These are phyloP conservation scores for Avahi laniger DNA, from an alignment of 2,797 vertebrate genomes.

Conservation along the genomic window DNA sequence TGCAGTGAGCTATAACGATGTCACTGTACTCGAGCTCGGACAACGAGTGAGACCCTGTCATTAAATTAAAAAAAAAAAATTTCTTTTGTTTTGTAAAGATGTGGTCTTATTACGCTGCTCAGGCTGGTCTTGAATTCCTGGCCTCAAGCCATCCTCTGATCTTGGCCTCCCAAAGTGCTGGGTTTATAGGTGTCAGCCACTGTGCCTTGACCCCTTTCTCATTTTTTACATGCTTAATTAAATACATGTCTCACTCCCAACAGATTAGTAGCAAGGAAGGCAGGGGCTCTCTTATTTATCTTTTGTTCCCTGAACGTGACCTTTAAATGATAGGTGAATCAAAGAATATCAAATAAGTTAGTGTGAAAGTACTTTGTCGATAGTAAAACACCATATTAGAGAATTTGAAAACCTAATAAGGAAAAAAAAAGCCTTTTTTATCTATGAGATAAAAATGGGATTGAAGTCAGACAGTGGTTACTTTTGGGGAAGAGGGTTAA, in stretches of 20 bases:
- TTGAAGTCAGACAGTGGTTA: background rate
- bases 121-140: no score
- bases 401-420: background rate
- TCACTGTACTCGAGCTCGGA: no score
- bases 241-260: background rate
- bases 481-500: background rate
- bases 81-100: no score
- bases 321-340: background rate
- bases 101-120: no score
- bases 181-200: no score
- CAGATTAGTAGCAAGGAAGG: background rate
- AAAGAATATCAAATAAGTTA: background rate
- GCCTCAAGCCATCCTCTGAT: no score
- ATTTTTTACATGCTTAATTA: background rate
- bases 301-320: background rate
- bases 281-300: background rate
- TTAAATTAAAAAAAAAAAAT: no score
- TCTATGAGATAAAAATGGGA: background rate
- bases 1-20: no score
- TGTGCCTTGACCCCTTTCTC: background rate
- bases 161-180: no score
- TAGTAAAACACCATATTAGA: background rate
- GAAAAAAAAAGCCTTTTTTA: background rate
- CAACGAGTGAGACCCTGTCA: no score
- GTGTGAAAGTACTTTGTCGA: background rate